A percentile compares a stretch with the other conserved stretches of the same genome.
These are phyloP conservation scores for Chaetodon trifasciatus DNA, from an alignment of 2,797 vertebrate species.

Conservation along the genomic window DNA sequence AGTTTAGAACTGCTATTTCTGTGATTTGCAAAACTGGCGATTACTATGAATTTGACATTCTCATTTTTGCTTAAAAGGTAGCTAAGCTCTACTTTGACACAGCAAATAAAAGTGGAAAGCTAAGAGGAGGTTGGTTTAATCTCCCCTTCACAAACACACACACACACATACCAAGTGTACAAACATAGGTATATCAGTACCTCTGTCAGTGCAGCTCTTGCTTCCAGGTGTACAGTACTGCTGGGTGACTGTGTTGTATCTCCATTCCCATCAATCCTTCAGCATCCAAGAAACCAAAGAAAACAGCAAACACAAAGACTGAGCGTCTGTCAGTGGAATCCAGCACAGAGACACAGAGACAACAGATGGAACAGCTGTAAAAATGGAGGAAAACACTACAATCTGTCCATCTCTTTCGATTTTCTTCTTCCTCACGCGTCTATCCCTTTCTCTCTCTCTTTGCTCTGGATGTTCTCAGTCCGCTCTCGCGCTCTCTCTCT, in stretches of 20 bases:
- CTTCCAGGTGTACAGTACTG: slow-evolving; percentile 50
- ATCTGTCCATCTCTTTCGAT: slow-evolving; percentile 18
- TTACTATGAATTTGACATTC: not conserved
- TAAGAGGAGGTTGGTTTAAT: not conserved
- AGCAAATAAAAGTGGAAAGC: not conserved
- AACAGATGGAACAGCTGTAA: not conserved
- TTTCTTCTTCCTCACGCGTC: slow-evolving; percentile 20
- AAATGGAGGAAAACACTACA: not conserved
- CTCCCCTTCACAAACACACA: slow-evolving; percentile 7
- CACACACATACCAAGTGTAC: not conserved
- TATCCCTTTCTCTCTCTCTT: slow-evolving; percentile 40
- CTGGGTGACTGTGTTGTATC: slow-evolving; percentile 34
- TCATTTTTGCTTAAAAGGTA: not conserved
- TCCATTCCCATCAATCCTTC: slow-evolving; percentile 62
- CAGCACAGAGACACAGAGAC: slow-evolving; percentile 15
- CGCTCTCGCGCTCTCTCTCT: slow-evolving; percentile 32
- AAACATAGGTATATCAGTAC: slow-evolving; percentile 41
- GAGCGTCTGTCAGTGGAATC: slow-evolving; percentile 35
- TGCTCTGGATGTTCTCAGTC: slow-evolving; percentile 37
- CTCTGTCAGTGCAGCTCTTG: slow-evolving; percentile 63
- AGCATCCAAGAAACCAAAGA: slow-evolving; percentile 46
- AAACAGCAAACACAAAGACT: slow-evolving; percentile 43
- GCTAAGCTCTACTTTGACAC: not conserved
- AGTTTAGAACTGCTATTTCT: not conserved
- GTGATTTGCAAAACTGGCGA: not conserved